Percentiles rank a stretch among this genome's conserved stretches.
These are phyloP conservation scores for Dasypus novemcinctus DNA, from an alignment of 2,113 vertebrate genomes.

Conservation along the genomic window DNA sequence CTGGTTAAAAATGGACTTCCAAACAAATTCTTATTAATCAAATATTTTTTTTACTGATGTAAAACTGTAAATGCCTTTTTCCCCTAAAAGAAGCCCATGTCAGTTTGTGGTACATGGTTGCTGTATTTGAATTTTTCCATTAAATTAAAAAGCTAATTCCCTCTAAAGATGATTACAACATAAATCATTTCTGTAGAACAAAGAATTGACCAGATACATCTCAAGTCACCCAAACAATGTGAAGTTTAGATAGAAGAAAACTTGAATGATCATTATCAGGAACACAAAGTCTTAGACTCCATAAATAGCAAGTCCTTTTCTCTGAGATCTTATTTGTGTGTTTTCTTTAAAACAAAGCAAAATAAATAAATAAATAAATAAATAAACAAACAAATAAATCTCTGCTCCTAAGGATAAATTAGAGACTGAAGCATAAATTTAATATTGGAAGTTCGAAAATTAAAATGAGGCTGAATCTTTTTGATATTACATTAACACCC, in stretches of 20 bases:
- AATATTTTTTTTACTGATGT: neutral
- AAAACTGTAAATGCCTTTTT: neutral
- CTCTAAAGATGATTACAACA: constrained; percentile 17
- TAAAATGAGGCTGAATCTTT: constrained; percentile 33
- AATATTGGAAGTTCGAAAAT: neutral
- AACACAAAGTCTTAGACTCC: neutral
- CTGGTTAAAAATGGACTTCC: neutral
- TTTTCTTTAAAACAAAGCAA: neutral
- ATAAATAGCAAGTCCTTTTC: constrained; percentile 13
- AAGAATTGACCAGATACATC: neutral
- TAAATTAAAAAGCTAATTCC: constrained; percentile 44
- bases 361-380: no score
- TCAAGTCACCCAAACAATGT: neutral
- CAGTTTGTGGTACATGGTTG: neutral
- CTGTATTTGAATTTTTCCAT: neutral
- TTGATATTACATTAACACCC: constrained; percentile 8
- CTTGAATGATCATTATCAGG: neutral
- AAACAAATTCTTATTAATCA: constrained; percentile 33
- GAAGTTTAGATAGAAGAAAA: constrained; percentile 47
- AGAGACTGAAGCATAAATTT: constrained; percentile 7
- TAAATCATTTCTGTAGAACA: constrained; percentile 5
- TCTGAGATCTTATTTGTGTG: constrained; percentile 16
- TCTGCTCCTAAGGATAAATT: neutral
- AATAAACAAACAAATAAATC: no score
- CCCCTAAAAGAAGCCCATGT: neutral